Base-by-base conservation (phyloP, 2,113 vertebrate genomes). In the Pachypanchax playfairii region DNA sequence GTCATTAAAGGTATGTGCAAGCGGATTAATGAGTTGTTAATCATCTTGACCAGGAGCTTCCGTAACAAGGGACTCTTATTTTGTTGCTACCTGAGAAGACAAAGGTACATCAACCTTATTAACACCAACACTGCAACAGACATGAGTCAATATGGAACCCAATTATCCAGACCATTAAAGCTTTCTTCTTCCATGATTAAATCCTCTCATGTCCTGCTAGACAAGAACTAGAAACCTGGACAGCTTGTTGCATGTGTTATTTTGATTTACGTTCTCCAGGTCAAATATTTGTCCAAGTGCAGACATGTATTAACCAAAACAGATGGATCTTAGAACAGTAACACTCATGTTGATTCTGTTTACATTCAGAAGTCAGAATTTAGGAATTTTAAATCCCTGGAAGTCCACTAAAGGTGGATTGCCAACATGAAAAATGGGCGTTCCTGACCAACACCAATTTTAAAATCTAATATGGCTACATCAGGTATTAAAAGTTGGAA, bases 1-100 rank as follows among this genome's bases (percentile, higher is more conserved):
- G 36, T 81, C 83, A 80, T 88, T 88, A 88, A 77, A 75, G 71
- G 47, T 70, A 88, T 79, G 79, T 41, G 47, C 5, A 12, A 35
- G 64, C 50, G 46, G 55, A 35, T 41, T 33, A 76, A 82, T 46
- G 77, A 70, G 62, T 76, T 49, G 36, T 76, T 74, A 80, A 72
- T 73, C 69, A 84, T 82, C 82, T 87, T 82, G 79, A 79, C 56
- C 41, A 6, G 24, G 51, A 75, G 66, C 52, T 79, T 79, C 26
- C 53, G 59, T 33, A 41, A 50, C n/a, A 48, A 26, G 31, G 31
- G 29, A 58, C 22, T 66, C 42, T 41, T 2, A 51, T 64, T n/a
- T 36, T 44, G 61, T 51, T n/a, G 48, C 58, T 55, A 24, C 61
- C 36, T 26, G 24, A 8, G 64, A 33, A 52, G 46, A 21, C n/a